A percentile compares a stretch with the other conserved stretches of the same genome.
These are phyloP conservation scores for Diachrysia chrysitis DNA, from an alignment of 2,888 invertebrate genomes.

Conservation along the genomic window DNA sequence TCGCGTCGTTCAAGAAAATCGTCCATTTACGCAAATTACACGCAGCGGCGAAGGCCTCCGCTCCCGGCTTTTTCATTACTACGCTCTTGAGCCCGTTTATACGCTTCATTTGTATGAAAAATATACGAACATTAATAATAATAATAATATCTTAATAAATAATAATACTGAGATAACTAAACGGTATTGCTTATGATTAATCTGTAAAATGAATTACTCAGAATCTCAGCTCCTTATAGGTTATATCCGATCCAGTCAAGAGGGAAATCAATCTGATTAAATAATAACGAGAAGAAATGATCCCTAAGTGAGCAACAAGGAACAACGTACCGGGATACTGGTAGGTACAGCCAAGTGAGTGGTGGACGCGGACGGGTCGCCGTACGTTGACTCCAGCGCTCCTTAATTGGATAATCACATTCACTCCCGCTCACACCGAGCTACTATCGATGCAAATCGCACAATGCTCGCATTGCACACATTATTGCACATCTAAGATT, in stretches of 20 bases:
- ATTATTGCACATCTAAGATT: slow-evolving; percentile 44
- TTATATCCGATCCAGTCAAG: slow-evolving; percentile 33
- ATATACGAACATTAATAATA: slow-evolving; percentile 14
- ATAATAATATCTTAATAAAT: background rate
- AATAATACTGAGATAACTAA: slow-evolving; percentile 11
- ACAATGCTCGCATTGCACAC: slow-evolving; percentile 33
- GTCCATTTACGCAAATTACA: slow-evolving; percentile 71
- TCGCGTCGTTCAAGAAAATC: slow-evolving; percentile 62
- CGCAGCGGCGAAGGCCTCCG: slow-evolving; percentile 52
- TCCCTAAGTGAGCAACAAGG: slow-evolving; percentile 33
- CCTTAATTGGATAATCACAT: slow-evolving; percentile 73
- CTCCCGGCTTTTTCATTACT: slow-evolving; percentile 45
- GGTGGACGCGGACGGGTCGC: slow-evolving; percentile 33
- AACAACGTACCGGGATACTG: slow-evolving; percentile 27
- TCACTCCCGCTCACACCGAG: slow-evolving; percentile 48
- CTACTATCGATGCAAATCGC: slow-evolving; percentile 51
- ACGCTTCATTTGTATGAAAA: slow-evolving; percentile 45
- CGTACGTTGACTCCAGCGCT: slow-evolving; percentile 60
- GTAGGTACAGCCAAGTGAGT: slow-evolving; percentile 40
- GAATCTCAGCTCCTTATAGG: slow-evolving; percentile 14
- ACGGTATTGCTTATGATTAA: slow-evolving; percentile 25
- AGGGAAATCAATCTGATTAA: slow-evolving; percentile 45
- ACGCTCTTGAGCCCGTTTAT: slow-evolving; percentile 52
- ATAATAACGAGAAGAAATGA: slow-evolving; percentile 39
- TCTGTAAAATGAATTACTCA: slow-evolving; percentile 9